Percentiles rank a stretch among this genome's conserved stretches.
Conservation (phyloP, 2,797 vertebrate genomes). For the Eospalax fontanierii region DNA sequence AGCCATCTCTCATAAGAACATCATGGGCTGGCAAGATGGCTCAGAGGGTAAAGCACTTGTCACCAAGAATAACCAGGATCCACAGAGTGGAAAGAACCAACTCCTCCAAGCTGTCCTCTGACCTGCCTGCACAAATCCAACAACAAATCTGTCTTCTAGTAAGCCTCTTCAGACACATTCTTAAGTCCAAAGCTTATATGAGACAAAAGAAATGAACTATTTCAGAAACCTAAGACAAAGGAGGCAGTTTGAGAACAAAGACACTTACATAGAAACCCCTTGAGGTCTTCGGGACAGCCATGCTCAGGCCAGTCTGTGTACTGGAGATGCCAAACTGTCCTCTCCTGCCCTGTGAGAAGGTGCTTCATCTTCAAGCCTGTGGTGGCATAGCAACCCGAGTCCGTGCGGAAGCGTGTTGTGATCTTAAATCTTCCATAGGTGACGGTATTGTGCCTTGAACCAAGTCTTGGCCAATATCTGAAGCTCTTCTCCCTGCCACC, state of each 20-base stretch:
- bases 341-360: slow-evolving; percentile 96
- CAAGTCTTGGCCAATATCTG: slow-evolving; percentile 98
- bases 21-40: not conserved
- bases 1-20: not conserved
- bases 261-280: slow-evolving; percentile 96
- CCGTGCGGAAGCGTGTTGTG: slow-evolving; percentile 97
- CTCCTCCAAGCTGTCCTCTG: not conserved
- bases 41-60: not conserved
- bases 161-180: not conserved
- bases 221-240: not conserved
- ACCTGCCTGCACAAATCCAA: not conserved
- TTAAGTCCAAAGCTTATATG: not conserved
- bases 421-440: slow-evolving; percentile 99
- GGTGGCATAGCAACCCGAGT: slow-evolving; percentile 99
- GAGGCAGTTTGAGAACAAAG: not conserved
- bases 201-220: not conserved
- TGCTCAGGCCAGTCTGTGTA: slow-evolving; percentile 99
- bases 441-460: slow-evolving; percentile 97
- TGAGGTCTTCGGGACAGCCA: slow-evolving; percentile 97
- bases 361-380: slow-evolving; percentile 98
- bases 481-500: slow-evolving; percentile 97
- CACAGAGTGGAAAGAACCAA: not conserved
- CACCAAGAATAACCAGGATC: not conserved
- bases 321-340: slow-evolving; percentile 98
- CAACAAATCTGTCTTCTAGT: not conserved